Evolutionary conservation across 2,797 vertebrate genomes (phyloP), one percentile per base, ranked within the genome.

Genomic region (Microctenopoma lineatum): DNA sequence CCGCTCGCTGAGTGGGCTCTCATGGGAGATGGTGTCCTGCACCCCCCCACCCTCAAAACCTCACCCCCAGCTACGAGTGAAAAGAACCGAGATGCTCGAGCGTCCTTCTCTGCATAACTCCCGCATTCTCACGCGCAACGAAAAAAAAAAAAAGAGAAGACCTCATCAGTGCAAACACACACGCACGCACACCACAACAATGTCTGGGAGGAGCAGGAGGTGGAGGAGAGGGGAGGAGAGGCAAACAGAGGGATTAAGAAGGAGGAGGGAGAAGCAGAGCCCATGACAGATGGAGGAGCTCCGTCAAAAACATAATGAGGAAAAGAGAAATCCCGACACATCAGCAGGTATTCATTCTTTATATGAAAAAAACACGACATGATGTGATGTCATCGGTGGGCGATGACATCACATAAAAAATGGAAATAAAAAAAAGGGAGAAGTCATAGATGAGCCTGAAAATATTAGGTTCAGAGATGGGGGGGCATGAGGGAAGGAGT

Each of bases 71-170:
- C 68, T 26, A 8, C 65, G 10, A 39, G 14, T 73, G 58, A 77
- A 77, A 61, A 51, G 73, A 75, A 73, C 58, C 50, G 7, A 66
- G 66, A 58, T 66, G 57, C 73, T 79, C 53, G 60, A 64, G 70
- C 64, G 18, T 74, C 68, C 56, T 57, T 50, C 11, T 16, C 73
- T 48, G 54, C 68, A 71, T 74, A 67, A 41, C 55, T 74, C 53
- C 39, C 25, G 7, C 14, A 60, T 32, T 46, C 25, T 67, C 42
- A 18, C 58, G 66, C 15, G 15, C 41, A 15, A 32, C 29, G 6
- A 4, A 2, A 62, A 80, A 46, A 32, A 45, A 55, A n/a, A 64
- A 0, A 26, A 58, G 29, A 62, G 61, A 68, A 55, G 77, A 76
- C 44, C 73, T 77, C 56, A 79, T 75, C 58, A 58, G 3, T 6